A percentile compares a stretch with the other conserved stretches of the same genome.
Evolutionary conservation across 2,888 invertebrate species (phyloP).

Genomic region (Myathropa florea): DNA sequence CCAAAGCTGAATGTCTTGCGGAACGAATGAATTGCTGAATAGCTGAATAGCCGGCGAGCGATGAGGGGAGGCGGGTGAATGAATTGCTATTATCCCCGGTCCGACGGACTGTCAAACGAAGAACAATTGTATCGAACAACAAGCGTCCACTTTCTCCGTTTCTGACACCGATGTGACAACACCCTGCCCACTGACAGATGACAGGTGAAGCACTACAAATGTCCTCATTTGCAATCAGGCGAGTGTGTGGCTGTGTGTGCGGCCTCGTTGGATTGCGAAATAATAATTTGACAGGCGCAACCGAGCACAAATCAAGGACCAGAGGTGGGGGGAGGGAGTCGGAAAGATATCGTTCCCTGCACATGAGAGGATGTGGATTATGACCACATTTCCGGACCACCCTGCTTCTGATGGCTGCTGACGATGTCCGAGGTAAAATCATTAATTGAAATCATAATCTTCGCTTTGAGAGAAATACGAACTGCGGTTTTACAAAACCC

Average conservation of each 20-base stretch:
- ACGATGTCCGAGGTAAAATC: slow-evolving; percentile 64
- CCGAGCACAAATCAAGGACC: background rate
- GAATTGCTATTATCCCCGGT: slow-evolving; percentile 24
- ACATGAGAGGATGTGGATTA: slow-evolving; percentile 53
- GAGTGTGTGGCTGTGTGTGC: background rate
- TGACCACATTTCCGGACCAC: slow-evolving; percentile 63
- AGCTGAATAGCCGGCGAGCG: no score
- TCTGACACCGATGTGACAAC: slow-evolving; percentile 30
- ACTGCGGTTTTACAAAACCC: slow-evolving; percentile 60
- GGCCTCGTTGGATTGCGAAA: slow-evolving; percentile 24
- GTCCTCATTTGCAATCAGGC: background rate
- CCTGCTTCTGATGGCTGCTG: slow-evolving; percentile 19
- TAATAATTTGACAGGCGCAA: slow-evolving; percentile 25
- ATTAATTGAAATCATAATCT: slow-evolving; percentile 71
- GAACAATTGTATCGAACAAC: slow-evolving; percentile 55
- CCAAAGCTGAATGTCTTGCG: background rate
- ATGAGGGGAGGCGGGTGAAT: no score
- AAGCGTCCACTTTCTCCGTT: background rate
- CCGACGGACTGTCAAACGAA: slow-evolving; percentile 40
- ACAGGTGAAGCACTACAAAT: slow-evolving; percentile 29
- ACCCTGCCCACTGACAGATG: slow-evolving; percentile 23
- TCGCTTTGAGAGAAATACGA: slow-evolving; percentile 62
- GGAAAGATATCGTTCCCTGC: background rate
- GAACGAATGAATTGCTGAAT: no score
- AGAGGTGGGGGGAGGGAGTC: background rate